phyloP scores from a whole-genome alignment of 2,113 vertebrate species.

The Cervus canadensis region DNA sequence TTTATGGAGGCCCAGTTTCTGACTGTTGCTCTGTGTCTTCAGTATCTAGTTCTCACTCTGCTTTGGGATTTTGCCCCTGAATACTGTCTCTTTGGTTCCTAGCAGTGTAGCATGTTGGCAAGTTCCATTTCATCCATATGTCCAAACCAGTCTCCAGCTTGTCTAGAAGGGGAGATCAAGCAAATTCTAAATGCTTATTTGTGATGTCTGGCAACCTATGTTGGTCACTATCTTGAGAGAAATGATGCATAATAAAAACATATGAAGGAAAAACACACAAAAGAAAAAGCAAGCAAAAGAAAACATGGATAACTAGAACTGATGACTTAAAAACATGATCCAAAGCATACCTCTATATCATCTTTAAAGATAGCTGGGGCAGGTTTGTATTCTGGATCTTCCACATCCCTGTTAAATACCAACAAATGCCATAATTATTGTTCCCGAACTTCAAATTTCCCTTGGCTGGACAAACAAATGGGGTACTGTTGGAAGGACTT shows the following conservation, averaged over 20 bases:
- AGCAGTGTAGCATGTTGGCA: not conserved
- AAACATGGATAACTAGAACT: not conserved
- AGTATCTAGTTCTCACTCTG: not conserved
- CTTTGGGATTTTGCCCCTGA: not conserved
- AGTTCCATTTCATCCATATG: not conserved
- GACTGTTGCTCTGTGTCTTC: not conserved
- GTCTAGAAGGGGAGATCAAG: not conserved
- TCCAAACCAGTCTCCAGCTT: not conserved
- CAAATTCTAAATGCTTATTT: not conserved
- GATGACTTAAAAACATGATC: not conserved
- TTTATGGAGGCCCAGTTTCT: not conserved
- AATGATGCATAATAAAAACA: conserved; percentile 7
- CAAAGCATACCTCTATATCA: conserved; percentile 91
- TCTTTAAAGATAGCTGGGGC: conserved; percentile 97
- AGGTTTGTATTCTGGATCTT: conserved; percentile 99
- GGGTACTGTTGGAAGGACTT: not conserved
- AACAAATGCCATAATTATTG: conserved; percentile 53
- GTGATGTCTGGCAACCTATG: not conserved
- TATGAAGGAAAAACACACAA: not conserved
- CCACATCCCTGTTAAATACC: conserved; percentile 89
- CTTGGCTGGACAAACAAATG: not conserved
- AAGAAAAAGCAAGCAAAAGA: not conserved
- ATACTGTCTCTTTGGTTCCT: not conserved
- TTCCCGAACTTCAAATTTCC: conserved; percentile 14
- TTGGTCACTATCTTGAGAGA: not conserved